phyloP scores from a whole-genome alignment of 2,888 invertebrate species.

The Leptinotarsa haldemani region DNA sequence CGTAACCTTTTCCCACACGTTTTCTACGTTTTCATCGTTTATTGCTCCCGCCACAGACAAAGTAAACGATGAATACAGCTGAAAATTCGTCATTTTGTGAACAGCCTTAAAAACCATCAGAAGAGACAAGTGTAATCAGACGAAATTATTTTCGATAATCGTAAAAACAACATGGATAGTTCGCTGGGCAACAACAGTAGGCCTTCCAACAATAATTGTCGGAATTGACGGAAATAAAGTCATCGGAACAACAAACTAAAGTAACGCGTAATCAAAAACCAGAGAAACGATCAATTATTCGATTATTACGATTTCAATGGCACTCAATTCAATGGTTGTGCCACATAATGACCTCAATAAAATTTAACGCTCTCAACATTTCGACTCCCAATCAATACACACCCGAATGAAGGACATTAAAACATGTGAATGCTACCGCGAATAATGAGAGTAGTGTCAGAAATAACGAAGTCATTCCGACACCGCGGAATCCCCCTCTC shows the following conservation, averaged over 20 bases:
- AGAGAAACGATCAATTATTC: slow-evolving; percentile 61
- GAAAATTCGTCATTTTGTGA: too few relatives aligned
- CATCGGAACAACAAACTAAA: slow-evolving; percentile 52
- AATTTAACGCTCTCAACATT: slow-evolving; percentile 60
- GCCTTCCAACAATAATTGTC: slow-evolving; percentile 26
- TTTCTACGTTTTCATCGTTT: too few relatives aligned
- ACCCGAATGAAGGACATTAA: slow-evolving; percentile 56
- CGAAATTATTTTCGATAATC: slow-evolving; percentile 4
- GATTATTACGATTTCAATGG: slow-evolving; percentile 61
- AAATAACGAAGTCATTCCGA: slow-evolving; percentile 23
- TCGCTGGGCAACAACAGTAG: slow-evolving; percentile 18
- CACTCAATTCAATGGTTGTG: slow-evolving; percentile 60
- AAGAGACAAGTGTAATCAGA: too few relatives aligned
- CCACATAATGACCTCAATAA: slow-evolving; percentile 62
- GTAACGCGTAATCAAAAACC: slow-evolving; percentile 58
- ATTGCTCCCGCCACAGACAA: too few relatives aligned
- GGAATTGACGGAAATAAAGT: slow-evolving; percentile 46
- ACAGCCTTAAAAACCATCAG: too few relatives aligned
- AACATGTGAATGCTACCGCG: slow-evolving; percentile 54
- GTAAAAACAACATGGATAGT: neutral
- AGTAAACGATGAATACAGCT: too few relatives aligned
- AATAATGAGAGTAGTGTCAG: slow-evolving; percentile 51
- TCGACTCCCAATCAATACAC: slow-evolving; percentile 59
- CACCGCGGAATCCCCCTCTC: slow-evolving; percentile 19
- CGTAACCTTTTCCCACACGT: too few relatives aligned